These are phyloP conservation scores for Spinibarbus caldwelli DNA, from an alignment of 2,797 vertebrate genomes.

Conservation along the genomic window DNA sequence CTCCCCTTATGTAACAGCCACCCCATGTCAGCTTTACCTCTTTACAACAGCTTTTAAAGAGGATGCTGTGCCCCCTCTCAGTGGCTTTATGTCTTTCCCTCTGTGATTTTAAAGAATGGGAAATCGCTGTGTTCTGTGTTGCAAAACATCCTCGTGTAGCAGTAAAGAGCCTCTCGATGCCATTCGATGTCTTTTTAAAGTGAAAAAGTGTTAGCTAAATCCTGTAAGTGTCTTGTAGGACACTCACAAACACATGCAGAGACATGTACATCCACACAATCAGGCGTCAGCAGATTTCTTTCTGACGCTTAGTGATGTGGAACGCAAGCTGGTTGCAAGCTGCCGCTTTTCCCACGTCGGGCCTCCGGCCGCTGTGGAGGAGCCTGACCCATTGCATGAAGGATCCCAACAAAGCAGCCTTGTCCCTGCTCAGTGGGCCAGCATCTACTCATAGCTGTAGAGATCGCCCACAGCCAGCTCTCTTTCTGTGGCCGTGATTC, in stretches of 20 bases:
- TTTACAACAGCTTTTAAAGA: constrained; percentile 45
- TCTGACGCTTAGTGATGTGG: constrained; percentile 50
- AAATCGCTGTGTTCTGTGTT: constrained; percentile 27
- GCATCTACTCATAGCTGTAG: constrained; percentile 69
- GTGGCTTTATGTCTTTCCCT: constrained; percentile 40
- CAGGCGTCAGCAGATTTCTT: constrained; percentile 31
- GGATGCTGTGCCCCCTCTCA: constrained; percentile 32
- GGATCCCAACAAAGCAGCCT: constrained; percentile 71
- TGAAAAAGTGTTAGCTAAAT: constrained; percentile 48
- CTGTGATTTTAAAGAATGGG: constrained; percentile 35
- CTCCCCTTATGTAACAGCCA: constrained; percentile 72
- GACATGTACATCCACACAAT: constrained; percentile 50
- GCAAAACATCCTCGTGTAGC: constrained; percentile 19
- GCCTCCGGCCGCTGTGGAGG: constrained; percentile 67
- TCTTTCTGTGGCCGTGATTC: constrained; percentile 67
- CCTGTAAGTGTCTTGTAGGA: constrained; percentile 61
- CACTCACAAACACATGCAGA: constrained; percentile 45
- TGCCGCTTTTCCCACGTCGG: constrained; percentile 62
- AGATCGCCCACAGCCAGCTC: constrained; percentile 63
- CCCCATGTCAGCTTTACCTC: constrained; percentile 58
- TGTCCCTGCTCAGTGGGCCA: constrained; percentile 74
- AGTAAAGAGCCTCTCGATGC: constrained; percentile 25
- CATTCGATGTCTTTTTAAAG: constrained; percentile 29
- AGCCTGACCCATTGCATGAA: constrained; percentile 65
- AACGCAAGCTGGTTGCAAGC: constrained; percentile 54